Evolutionary conservation across 2,888 invertebrate genomes (phyloP).

Genomic region (Rhingia campestris): DNA sequence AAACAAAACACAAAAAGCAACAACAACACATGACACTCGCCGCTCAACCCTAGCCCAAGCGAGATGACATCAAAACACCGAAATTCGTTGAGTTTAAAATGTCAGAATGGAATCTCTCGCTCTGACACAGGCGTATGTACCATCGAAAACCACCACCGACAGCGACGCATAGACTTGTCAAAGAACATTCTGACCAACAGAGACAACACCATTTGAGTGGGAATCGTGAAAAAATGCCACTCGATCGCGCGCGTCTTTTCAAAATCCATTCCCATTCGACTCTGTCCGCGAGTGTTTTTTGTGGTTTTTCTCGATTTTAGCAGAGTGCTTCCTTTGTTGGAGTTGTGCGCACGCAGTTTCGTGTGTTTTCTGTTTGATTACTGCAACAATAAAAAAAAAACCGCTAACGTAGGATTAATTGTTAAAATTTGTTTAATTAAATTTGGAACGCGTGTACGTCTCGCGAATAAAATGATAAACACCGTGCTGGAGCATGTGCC

Average conservation of each 20-base stretch:
- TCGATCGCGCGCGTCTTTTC: slow-evolving; percentile 66
- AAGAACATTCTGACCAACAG: slow-evolving; percentile 55
- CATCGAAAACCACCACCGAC: slow-evolving; percentile 2
- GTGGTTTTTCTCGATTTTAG: background rate
- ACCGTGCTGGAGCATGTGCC: slow-evolving; percentile 77
- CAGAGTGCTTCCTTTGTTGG: slow-evolving; percentile 71
- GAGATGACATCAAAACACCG: slow-evolving; percentile 46
- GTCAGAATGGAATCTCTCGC: slow-evolving; percentile 7
- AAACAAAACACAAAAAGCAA: background rate
- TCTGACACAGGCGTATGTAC: background rate
- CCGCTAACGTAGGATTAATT: background rate
- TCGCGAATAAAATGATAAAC: slow-evolving; percentile 76
- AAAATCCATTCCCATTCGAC: slow-evolving; percentile 14
- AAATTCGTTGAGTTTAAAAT: slow-evolving; percentile 30
- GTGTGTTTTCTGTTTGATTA: slow-evolving; percentile 35
- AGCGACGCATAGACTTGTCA: background rate
- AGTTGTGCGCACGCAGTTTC: slow-evolving; percentile 72
- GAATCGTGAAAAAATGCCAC: slow-evolving; percentile 45
- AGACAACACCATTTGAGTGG: slow-evolving; percentile 43
- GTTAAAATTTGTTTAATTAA: background rate
- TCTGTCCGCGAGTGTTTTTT: slow-evolving; percentile 44
- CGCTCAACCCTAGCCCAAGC: background rate
- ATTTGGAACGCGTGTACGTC: background rate
- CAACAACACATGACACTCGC: background rate
- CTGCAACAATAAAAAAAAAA: background rate